A percentile compares a stretch with the other conserved stretches of the same genome.
phyloP scores from a whole-genome alignment of 2,888 invertebrate genomes.

The Sminthurides aquaticus region DNA sequence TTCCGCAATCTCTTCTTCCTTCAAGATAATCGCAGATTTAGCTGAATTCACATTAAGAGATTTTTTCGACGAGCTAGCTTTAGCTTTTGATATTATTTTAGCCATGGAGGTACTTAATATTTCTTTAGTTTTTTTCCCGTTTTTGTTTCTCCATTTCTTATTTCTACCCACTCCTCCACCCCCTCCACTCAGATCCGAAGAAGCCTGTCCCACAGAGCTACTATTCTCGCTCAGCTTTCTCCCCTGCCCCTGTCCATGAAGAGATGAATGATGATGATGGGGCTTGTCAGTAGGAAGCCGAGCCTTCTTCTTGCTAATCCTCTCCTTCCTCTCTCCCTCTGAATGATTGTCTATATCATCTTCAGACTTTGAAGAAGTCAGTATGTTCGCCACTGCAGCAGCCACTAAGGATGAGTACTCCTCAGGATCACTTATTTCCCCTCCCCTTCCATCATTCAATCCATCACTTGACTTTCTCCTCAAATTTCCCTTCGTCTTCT shows the following conservation, averaged over 20 bases:
- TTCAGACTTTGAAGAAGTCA: conserved; percentile 1
- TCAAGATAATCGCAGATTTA: no score
- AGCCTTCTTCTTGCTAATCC: not conserved
- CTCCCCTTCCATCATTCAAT: not conserved
- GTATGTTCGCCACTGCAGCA: conserved; percentile 19
- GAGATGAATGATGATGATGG: not conserved
- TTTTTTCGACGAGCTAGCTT: no score
- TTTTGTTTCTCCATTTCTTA: no score
- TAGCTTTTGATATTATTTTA: no score
- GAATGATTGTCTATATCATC: not conserved
- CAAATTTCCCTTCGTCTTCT: not conserved
- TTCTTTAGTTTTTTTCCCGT: no score
- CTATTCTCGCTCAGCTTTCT: not conserved
- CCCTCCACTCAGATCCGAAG: not conserved
- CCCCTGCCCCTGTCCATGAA: not conserved
- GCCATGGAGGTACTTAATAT: no score
- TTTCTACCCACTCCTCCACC: not conserved
- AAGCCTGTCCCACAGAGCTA: no score
- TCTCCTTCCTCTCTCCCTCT: not conserved
- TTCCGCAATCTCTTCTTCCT: no score
- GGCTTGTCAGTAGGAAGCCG: not conserved
- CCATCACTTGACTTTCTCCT: not conserved
- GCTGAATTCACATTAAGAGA: no score
- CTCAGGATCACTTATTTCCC: conserved; percentile 12
- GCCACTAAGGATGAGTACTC: conserved; percentile 22